Percentiles rank a stretch among this genome's conserved stretches.
These are phyloP conservation scores for Cossypha caffra DNA, from an alignment of 2,797 vertebrate genomes.

Conservation along the genomic window DNA sequence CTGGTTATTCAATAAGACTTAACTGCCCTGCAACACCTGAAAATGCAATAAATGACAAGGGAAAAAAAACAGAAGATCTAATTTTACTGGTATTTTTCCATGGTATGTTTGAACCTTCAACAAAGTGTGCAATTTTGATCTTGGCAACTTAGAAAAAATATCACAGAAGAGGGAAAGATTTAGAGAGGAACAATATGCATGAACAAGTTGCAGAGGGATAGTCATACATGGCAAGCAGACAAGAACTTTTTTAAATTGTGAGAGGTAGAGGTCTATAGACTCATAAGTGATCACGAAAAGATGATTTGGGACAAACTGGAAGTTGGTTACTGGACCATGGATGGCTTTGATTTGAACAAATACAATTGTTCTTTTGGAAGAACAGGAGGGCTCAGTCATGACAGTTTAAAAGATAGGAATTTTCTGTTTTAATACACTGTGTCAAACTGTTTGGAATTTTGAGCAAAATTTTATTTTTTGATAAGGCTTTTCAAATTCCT, in stretches of 20 bases:
- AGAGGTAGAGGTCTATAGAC: neutral
- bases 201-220: neutral
- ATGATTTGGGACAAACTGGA: neutral
- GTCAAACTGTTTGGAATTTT: neutral
- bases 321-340: neutral
- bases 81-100: neutral
- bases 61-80: neutral
- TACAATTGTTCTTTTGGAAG: neutral
- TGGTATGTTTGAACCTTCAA: neutral
- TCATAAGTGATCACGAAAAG: neutral
- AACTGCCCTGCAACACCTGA: neutral
- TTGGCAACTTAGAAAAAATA: neutral
- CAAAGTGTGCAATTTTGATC: neutral
- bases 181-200: neutral
- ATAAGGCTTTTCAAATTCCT: neutral
- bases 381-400: neutral
- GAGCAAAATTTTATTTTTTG: neutral
- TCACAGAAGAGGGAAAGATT: neutral
- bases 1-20: neutral
- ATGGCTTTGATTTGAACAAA: neutral
- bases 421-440: neutral
- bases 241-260: neutral
- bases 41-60: neutral
- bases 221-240: rapidly evolving
- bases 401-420: neutral